Percentiles rank a stretch among this genome's conserved stretches.
These are phyloP conservation scores for Drepana arcuata DNA, from an alignment of 1,140 invertebrate species.

Conservation along the genomic window DNA sequence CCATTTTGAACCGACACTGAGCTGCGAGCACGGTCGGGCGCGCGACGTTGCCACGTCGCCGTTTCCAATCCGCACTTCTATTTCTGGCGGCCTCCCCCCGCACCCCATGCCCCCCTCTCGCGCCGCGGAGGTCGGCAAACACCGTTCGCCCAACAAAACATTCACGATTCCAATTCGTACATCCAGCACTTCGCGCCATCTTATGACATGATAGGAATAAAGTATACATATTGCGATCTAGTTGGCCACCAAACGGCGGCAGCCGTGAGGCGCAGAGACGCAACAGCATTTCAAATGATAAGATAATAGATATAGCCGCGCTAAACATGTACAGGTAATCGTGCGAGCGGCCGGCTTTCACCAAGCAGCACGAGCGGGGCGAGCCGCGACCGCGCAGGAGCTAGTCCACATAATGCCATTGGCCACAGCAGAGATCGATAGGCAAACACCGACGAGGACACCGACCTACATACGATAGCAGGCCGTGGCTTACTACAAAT, in stretches of 20 bases:
- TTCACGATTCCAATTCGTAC: conserved; percentile 32
- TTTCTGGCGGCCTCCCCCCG: conserved; percentile 47
- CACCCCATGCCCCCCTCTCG: conserved; percentile 21
- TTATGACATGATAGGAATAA: too few species aligned
- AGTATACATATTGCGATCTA: too few species aligned
- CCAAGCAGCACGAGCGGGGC: conserved; percentile 46
- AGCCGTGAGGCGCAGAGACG: conserved; percentile 1
- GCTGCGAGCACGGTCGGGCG: conserved; percentile 28
- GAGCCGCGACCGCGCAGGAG: conserved; percentile 57
- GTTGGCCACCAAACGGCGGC: conserved; percentile 25
- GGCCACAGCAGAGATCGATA: conserved; percentile 70
- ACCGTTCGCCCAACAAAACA: conserved; percentile 54
- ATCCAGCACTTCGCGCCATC: conserved; percentile 31
- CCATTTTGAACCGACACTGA: conserved; percentile 70
- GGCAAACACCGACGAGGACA: conserved; percentile 63
- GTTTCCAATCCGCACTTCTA: conserved; percentile 58
- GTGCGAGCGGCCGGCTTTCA: conserved; percentile 59
- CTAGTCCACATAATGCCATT: conserved; percentile 55
- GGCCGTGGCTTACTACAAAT: conserved; percentile 20
- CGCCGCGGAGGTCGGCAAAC: conserved; percentile 41
- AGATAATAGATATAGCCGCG: conserved; percentile 37
- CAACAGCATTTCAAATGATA: conserved; percentile 38
- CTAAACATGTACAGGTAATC: conserved; percentile 30
- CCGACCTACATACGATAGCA: conserved; percentile 42
- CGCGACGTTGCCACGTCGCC: conserved; percentile 56